Percentiles rank a stretch among this genome's conserved stretches.
Evolutionary conservation across 2,113 vertebrate genomes (phyloP).

Genomic region (Marcusenius ussheri): DNA sequence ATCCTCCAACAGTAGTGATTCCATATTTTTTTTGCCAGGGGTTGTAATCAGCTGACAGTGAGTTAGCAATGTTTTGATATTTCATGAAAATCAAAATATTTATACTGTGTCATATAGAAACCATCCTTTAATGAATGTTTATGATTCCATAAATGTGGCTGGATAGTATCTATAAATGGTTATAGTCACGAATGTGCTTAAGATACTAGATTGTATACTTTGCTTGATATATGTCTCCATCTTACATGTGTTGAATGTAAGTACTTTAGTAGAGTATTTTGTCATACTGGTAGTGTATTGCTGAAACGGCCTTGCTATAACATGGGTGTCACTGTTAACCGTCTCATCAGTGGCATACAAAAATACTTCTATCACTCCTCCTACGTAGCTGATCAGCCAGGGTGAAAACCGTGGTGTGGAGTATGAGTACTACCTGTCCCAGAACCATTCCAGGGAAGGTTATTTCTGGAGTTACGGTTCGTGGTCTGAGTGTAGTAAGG

Average conservation of each 20-base stretch:
- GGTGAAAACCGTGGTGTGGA: slow-evolving; percentile 76
- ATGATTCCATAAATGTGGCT: background rate
- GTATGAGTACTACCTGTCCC: slow-evolving; percentile 78
- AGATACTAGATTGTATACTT: background rate
- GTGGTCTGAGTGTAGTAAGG: slow-evolving; percentile 78
- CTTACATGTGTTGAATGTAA: background rate
- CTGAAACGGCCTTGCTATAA: background rate
- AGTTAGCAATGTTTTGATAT: background rate
- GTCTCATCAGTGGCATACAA: background rate
- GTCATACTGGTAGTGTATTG: background rate
- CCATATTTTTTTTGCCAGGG: too few relatives aligned
- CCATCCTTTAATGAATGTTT: background rate
- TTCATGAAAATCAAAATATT: background rate
- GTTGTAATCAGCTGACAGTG: background rate
- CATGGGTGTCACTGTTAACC: background rate
- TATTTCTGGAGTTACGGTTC: slow-evolving; percentile 87
- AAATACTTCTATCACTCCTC: background rate
- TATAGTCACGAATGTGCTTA: background rate
- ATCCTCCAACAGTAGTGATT: too few relatives aligned
- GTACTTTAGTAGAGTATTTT: background rate
- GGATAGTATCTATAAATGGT: background rate
- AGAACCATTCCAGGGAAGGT: slow-evolving; percentile 43
- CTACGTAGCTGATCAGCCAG: slow-evolving; percentile 81
- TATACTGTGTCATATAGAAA: background rate
- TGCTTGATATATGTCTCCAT: background rate